Conservation (phyloP, 2,888 invertebrate species). For the Cataglyphis livida region DNA sequence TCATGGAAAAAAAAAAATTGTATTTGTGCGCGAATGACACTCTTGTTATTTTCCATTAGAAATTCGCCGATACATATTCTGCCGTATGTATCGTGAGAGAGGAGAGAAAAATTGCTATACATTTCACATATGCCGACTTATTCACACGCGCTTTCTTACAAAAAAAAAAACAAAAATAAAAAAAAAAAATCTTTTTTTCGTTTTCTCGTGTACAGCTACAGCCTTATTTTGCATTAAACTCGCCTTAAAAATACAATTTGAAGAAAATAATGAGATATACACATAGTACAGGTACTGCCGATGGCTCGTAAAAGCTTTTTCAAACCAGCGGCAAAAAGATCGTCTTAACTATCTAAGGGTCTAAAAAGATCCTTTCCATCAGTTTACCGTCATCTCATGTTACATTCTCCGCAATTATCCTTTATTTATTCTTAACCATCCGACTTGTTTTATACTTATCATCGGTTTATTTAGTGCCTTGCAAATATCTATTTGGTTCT, state of each 20-base stretch:
- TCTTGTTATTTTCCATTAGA: constrained; percentile 65
- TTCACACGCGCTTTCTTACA: constrained; percentile 65
- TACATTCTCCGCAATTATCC: constrained; percentile 58
- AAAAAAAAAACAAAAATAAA: constrained; percentile 40
- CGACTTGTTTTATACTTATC: constrained; percentile 77
- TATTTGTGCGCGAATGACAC: constrained; percentile 72
- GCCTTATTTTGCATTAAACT: constrained; percentile 61
- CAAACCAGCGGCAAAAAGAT: constrained; percentile 76
- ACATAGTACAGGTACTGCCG: constrained; percentile 81
- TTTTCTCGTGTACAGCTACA: constrained; percentile 49
- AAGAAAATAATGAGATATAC: constrained; percentile 79
- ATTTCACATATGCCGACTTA: constrained; percentile 64
- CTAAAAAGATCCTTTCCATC: constrained; percentile 69
- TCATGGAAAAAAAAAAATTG: constrained; percentile 38
- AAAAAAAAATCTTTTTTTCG: constrained; percentile 37
- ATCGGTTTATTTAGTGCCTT: constrained; percentile 78
- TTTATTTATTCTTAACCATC: constrained; percentile 65
- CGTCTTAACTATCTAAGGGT: constrained; percentile 74
- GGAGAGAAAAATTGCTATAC: constrained; percentile 61
- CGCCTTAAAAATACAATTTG: constrained; percentile 78
- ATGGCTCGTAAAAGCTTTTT: constrained; percentile 68
- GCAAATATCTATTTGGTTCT: constrained; percentile 77
- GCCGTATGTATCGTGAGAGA: constrained; percentile 52
- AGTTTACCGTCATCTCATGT: constrained; percentile 56
- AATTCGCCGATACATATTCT: constrained; percentile 64